Conservation (phyloP, 2,113 vertebrate species). For the Seriola quinqueradiata region DNA sequence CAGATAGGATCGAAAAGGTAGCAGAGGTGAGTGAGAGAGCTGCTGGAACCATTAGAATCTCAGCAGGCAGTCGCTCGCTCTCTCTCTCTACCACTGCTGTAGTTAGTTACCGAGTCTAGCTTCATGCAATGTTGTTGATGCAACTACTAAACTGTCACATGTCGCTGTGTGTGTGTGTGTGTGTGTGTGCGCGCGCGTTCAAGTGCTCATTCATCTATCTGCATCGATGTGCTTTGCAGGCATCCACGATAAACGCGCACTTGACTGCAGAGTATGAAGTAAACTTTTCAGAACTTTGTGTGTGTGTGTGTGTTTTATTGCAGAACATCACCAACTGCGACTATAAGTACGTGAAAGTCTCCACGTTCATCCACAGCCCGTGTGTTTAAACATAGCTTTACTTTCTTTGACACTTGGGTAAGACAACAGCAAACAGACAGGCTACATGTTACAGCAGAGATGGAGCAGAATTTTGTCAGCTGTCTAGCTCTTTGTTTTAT, state of each 20-base stretch:
- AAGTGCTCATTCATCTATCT: slow-evolving; percentile 17
- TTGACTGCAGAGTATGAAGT: not conserved
- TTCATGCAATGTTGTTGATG: slow-evolving; percentile 47
- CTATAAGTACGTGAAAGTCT: slow-evolving; percentile 34
- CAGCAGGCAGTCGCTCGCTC: slow-evolving; percentile 41
- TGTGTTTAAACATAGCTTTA: slow-evolving; percentile 19
- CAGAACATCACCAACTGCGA: slow-evolving; percentile 35
- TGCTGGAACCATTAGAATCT: slow-evolving; percentile 67
- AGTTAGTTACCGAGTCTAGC: slow-evolving; percentile 58
- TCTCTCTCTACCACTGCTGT: slow-evolving; percentile 1
- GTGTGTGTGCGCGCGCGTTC: slow-evolving; percentile 10
- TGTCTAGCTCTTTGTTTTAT: slow-evolving; percentile 19
- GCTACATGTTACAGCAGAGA: slow-evolving; percentile 23
- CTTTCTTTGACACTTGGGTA: slow-evolving; percentile 33
- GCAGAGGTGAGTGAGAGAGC: slow-evolving; percentile 66
- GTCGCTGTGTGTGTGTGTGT: not conserved
- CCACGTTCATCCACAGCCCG: slow-evolving; percentile 22
- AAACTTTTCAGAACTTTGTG: slow-evolving; percentile 24
- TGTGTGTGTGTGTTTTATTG: slow-evolving; percentile 7
- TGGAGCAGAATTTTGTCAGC: slow-evolving; percentile 45
- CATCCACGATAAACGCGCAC: slow-evolving; percentile 2
- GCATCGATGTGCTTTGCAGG: slow-evolving; percentile 22
- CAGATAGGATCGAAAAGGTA: slow-evolving; percentile 71
- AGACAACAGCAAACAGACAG: slow-evolving; percentile 22
- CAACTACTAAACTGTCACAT: slow-evolving; percentile 45